Percentiles rank a stretch among this genome's conserved stretches.
phyloP scores from a whole-genome alignment of 2,888 invertebrate species.

The Deilephila porcellus region DNA sequence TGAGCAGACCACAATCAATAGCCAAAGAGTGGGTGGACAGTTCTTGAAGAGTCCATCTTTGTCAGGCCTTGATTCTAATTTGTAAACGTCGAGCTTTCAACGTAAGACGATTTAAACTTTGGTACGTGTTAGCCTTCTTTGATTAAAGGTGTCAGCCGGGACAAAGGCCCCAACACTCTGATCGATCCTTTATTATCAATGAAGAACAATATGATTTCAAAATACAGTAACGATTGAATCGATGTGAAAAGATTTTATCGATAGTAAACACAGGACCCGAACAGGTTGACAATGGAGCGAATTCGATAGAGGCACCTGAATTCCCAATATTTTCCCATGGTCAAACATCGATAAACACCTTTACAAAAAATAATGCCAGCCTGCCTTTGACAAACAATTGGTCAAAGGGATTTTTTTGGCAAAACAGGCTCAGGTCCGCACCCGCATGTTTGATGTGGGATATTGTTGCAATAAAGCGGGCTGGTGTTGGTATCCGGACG shows the following conservation, averaged over 20 bases:
- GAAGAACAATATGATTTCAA: conserved; percentile 35
- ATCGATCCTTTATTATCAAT: conserved; percentile 38
- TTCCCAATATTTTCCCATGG: conserved; percentile 82
- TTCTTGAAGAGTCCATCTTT: conserved; percentile 83
- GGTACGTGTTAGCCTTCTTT: conserved; percentile 71
- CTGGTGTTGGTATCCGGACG: conserved; percentile 70
- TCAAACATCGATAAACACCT: conserved; percentile 81
- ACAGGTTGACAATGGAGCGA: conserved; percentile 75
- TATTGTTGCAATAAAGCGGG: conserved; percentile 75
- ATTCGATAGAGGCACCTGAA: conserved; percentile 79
- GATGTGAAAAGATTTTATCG: conserved; percentile 64
- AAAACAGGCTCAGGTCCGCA: conserved; percentile 73
- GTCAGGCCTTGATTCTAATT: conserved; percentile 84
- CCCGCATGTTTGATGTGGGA: conserved; percentile 75
- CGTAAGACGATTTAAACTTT: conserved; percentile 79
- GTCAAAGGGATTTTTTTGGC: conserved; percentile 77
- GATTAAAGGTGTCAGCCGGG: conserved; percentile 52
- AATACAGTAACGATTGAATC: conserved; percentile 39
- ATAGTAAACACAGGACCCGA: conserved; percentile 55
- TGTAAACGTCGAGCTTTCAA: conserved; percentile 82
- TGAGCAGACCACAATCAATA: conserved; percentile 79
- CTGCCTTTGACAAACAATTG: conserved; percentile 81
- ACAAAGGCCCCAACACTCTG: conserved; percentile 45
- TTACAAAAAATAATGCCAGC: conserved; percentile 74
- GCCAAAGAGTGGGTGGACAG: conserved; percentile 83